Percentiles rank a stretch among this genome's conserved stretches.
These are phyloP conservation scores for Callaeas wilsoni DNA, from an alignment of 2,113 vertebrate genomes.

Conservation along the genomic window DNA sequence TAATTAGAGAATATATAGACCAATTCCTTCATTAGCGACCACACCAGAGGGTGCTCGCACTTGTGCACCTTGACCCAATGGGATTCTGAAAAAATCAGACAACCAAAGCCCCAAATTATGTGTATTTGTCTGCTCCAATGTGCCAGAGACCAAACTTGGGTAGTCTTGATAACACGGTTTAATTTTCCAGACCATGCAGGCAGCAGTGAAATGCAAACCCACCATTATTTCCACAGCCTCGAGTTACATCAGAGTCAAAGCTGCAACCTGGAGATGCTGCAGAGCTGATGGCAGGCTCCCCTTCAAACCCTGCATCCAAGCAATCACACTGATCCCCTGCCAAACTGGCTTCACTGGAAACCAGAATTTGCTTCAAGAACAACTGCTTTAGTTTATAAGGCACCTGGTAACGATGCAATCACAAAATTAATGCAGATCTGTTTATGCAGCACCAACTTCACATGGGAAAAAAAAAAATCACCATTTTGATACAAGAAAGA, in stretches of 20 bases:
- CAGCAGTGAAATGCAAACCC: background rate
- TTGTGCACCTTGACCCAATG: background rate
- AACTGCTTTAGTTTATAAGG: background rate
- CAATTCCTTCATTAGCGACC: background rate
- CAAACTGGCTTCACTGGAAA: background rate
- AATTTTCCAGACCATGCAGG: background rate
- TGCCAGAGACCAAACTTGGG: background rate
- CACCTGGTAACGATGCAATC: background rate
- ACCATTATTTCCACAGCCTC: background rate
- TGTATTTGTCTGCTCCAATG: background rate
- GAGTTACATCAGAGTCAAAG: background rate
- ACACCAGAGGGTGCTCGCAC: background rate
- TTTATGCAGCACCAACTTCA: background rate
- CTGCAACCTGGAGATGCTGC: background rate
- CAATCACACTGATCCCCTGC: background rate
- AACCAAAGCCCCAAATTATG: background rate
- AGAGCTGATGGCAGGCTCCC: background rate
- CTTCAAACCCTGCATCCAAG: background rate
- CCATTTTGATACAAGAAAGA: background rate
- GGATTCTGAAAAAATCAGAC: background rate
- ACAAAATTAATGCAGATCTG: background rate
- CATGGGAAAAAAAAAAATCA: accelerated
- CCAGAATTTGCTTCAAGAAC: background rate
- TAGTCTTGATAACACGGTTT: background rate
- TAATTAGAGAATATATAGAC: background rate